A percentile compares a stretch with the other conserved stretches of the same genome.
phyloP scores from a whole-genome alignment of 2,113 vertebrate genomes.

The Himantopus leucocephalus region DNA sequence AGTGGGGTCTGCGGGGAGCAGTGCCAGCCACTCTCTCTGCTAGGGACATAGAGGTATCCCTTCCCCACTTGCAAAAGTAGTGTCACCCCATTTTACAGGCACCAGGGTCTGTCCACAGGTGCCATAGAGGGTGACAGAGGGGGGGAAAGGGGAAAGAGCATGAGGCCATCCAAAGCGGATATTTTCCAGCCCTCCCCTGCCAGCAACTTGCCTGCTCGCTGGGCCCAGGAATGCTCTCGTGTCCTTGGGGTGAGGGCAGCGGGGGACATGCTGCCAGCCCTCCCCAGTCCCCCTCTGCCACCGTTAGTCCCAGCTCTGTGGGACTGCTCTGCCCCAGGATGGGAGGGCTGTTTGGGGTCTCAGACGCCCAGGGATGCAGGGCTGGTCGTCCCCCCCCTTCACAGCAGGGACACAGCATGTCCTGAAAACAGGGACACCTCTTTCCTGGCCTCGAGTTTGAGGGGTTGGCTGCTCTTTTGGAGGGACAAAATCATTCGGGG shows the following conservation, averaged over 20 bases:
- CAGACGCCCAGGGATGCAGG: too few relatives aligned
- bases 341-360: neutral
- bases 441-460: accelerated
- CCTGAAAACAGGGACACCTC: neutral
- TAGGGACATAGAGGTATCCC: neutral
- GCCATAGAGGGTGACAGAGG: accelerated
- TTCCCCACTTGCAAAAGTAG: neutral
- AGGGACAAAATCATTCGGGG: neutral
- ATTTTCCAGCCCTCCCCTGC: neutral
- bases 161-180: accelerated
- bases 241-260: accelerated
- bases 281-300: neutral
- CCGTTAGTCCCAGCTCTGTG: accelerated
- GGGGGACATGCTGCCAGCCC: neutral
- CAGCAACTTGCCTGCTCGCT: neutral
- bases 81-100: neutral
- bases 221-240: neutral
- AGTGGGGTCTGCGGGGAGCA: neutral
- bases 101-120: neutral
- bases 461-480: neutral
- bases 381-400: neutral
- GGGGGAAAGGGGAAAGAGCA: neutral
- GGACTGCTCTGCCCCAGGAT: neutral
- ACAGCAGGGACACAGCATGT: accelerated
- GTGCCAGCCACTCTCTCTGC: neutral